Conservation (phyloP, 2,888 invertebrate species). For the Stegophylla sp. region DNA sequence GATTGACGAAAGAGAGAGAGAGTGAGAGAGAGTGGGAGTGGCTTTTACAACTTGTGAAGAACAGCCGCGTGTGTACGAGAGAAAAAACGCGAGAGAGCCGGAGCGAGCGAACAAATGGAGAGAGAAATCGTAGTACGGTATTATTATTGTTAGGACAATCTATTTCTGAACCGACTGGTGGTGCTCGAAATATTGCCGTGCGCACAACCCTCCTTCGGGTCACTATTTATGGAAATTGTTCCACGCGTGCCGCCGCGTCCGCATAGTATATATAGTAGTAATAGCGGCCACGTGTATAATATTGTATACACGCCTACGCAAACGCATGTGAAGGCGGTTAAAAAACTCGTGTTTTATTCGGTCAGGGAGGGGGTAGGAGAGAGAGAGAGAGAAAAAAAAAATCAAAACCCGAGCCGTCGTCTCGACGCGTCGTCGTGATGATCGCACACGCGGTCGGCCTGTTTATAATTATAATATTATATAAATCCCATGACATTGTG, state of each 20-base stretch:
- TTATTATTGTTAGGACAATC: slow-evolving; percentile 34
- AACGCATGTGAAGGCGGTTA: neutral
- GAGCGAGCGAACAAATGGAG: neutral
- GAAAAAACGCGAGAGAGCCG: neutral
- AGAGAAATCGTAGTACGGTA: slow-evolving; percentile 10
- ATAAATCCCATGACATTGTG: neutral
- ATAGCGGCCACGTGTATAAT: too few species aligned
- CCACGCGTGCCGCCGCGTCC: neutral
- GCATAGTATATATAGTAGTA: neutral
- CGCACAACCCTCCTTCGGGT: slow-evolving; percentile 49
- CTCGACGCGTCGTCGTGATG: neutral
- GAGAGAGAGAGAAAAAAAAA: too few species aligned
- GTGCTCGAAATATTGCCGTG: slow-evolving; percentile 14
- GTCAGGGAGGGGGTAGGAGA: neutral
- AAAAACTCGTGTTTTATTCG: neutral
- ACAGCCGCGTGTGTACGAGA: neutral
- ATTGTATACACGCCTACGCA: too few species aligned
- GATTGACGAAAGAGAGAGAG: neutral
- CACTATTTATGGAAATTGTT: slow-evolving; percentile 55
- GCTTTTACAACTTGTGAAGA: too few species aligned
- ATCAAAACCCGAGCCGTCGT: neutral
- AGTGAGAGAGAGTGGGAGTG: neutral
- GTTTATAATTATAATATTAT: slow-evolving; percentile 37
- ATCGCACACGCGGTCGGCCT: slow-evolving; percentile 11
- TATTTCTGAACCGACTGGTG: slow-evolving; percentile 55